Conservation (phyloP, 2,113 vertebrate genomes). For the Lutjanus erythropterus region DNA sequence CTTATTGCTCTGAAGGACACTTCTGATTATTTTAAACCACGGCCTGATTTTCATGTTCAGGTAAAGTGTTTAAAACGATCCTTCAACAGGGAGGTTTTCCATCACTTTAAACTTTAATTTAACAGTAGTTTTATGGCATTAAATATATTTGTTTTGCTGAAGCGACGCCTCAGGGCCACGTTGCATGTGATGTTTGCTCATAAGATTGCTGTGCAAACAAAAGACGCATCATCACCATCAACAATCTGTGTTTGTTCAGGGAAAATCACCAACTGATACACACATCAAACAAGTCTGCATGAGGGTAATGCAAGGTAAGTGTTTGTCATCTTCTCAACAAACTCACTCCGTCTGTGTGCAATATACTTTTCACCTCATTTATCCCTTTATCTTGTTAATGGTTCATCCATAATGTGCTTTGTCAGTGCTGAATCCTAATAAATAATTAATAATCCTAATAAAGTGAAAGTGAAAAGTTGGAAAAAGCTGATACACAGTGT, state of each 20-base stretch:
- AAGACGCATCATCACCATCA: not conserved
- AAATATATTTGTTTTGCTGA: not conserved
- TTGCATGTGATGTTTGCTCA: too few species aligned
- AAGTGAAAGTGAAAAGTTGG: too few species aligned
- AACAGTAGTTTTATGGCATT: not conserved
- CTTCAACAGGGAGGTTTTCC: not conserved
- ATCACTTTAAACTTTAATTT: too few species aligned
- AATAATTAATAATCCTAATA: too few species aligned
- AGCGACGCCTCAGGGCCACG: not conserved
- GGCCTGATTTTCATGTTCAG: not conserved
- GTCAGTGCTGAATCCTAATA: too few species aligned
- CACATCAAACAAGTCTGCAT: slow-evolving; percentile 97
- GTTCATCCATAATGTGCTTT: too few species aligned
- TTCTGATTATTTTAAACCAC: not conserved
- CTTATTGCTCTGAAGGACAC: not conserved
- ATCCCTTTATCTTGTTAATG: not conserved
- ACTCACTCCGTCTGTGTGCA: not conserved
- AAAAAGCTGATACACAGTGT: too few species aligned
- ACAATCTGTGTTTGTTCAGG: slow-evolving; percentile 84
- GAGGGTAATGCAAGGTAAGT: slow-evolving; percentile 96
- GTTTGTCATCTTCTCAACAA: not conserved
- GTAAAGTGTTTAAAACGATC: not conserved
- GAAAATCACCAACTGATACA: slow-evolving; percentile 90
- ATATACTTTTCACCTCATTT: too few species aligned
- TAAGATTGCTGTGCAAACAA: not conserved